A percentile compares a stretch with the other conserved stretches of the same genome.
These are phyloP conservation scores for Sialis fuliginosa DNA, from an alignment of 2,888 invertebrate species.

Conservation along the genomic window DNA sequence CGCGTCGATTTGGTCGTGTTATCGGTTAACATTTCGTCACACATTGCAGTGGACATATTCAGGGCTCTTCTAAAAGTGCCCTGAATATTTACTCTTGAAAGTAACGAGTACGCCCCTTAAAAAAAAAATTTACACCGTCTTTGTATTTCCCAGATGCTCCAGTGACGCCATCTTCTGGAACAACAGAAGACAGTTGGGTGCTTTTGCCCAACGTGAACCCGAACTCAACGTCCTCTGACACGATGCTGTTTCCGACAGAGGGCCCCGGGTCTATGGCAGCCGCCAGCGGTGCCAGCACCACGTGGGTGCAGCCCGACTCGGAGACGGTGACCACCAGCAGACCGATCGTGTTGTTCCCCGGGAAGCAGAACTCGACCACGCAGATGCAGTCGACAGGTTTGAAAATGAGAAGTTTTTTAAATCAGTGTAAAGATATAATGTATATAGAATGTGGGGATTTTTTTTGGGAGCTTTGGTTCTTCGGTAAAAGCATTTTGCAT, in stretches of 20 bases:
- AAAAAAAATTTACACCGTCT: no score
- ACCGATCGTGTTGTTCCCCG: neutral
- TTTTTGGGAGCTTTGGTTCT: no score
- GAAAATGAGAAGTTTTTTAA: constrained; percentile 2
- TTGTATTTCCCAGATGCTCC: no score
- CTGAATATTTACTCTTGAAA: no score
- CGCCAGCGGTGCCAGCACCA: constrained; percentile 16
- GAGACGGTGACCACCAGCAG: constrained; percentile 14
- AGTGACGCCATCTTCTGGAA: constrained; percentile 32
- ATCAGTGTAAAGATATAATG: no score
- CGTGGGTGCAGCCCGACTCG: constrained; percentile 14
- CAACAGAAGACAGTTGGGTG: constrained; percentile 49
- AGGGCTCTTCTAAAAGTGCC: no score
- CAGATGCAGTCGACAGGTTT: constrained; percentile 12
- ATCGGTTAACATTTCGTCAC: no score
- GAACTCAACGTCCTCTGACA: constrained; percentile 8
- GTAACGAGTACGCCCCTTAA: no score
- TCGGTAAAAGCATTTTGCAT: no score
- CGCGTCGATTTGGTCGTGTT: no score
- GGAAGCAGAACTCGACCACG: constrained; percentile 5
- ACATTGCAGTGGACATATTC: no score
- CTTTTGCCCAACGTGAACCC: constrained; percentile 26
- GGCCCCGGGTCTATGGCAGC: constrained; percentile 6
- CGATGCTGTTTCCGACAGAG: constrained; percentile 13
- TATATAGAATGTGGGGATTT: no score